Percentiles rank a stretch among this genome's conserved stretches.
These are phyloP conservation scores for Edolisoma coerulescens DNA, from an alignment of 2,113 vertebrate genomes.

Conservation along the genomic window DNA sequence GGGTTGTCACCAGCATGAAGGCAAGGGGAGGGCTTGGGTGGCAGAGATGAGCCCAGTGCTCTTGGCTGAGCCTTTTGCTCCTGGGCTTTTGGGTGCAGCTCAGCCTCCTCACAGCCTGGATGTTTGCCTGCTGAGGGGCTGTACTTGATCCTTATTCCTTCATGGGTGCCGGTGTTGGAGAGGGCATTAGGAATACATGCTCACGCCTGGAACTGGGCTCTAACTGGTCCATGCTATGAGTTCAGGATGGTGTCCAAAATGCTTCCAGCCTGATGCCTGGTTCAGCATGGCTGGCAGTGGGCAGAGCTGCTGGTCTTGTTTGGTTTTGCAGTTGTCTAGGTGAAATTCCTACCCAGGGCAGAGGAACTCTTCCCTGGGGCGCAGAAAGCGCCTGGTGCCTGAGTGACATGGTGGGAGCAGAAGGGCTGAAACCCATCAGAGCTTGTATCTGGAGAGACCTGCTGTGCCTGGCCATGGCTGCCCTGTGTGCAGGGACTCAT, in stretches of 20 bases:
- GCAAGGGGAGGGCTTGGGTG: not conserved
- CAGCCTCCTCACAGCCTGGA: not conserved
- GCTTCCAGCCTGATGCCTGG: not conserved
- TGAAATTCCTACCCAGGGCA: not conserved
- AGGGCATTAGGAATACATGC: not conserved
- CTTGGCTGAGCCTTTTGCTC: not conserved
- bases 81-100: not conserved
- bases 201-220: not conserved
- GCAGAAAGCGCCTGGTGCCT: not conserved
- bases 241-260: not conserved
- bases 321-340: not conserved
- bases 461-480: not conserved
- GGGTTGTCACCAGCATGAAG: not conserved
- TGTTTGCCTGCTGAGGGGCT: not conserved
- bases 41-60: not conserved
- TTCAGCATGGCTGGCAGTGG: fast-evolving
- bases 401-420: not conserved
- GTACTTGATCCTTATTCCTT: not conserved
- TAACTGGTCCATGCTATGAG: not conserved
- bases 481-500: fast-evolving
- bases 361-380: not conserved
- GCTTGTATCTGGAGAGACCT: not conserved
- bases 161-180: not conserved
- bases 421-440: not conserved
- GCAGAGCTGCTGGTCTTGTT: not conserved